phyloP scores from a whole-genome alignment of 2,888 invertebrate species.

The Tubulanus polymorphus region DNA sequence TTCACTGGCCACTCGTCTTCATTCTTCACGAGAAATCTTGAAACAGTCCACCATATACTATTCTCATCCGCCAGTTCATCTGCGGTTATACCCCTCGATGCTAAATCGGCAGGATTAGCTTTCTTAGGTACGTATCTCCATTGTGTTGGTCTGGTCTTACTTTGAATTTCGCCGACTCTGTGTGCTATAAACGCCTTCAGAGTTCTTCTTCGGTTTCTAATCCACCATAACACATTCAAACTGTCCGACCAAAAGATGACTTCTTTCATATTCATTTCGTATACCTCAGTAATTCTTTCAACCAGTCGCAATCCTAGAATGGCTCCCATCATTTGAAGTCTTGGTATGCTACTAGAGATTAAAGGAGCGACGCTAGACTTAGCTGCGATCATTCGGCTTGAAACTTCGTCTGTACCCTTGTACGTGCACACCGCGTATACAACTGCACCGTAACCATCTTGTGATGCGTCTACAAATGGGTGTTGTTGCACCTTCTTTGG shows the following conservation, averaged over 20 bases:
- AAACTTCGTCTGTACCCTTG: neutral
- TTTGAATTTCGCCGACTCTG: slow-evolving; percentile 5
- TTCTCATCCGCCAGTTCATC: neutral
- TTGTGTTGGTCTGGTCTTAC: slow-evolving; percentile 11
- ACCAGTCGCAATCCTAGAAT: slow-evolving; percentile 8
- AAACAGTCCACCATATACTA: slow-evolving; percentile 10
- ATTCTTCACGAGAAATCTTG: slow-evolving; percentile 4
- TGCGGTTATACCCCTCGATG: slow-evolving; percentile 5
- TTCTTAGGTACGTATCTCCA: slow-evolving; percentile 10
- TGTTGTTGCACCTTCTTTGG: neutral
- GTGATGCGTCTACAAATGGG: slow-evolving; percentile 4
- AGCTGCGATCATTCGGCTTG: slow-evolving; percentile 6
- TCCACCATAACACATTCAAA: slow-evolving; percentile 11
- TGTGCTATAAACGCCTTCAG: slow-evolving; percentile 14
- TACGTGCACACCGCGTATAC: neutral
- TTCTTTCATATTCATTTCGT: slow-evolving; percentile 5
- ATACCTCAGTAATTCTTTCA: neutral
- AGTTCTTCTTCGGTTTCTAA: neutral
- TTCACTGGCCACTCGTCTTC: neutral
- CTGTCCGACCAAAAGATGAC: slow-evolving; percentile 14
- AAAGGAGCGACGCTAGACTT: slow-evolving; percentile 18
- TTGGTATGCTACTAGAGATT: slow-evolving; percentile 19
- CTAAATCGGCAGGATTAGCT: slow-evolving; percentile 9
- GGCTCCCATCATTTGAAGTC: slow-evolving; percentile 11
- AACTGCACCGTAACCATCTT: slow-evolving; percentile 8